A percentile compares a stretch with the other conserved stretches of the same genome.
Evolutionary conservation across 2,113 vertebrate genomes (phyloP).

Genomic region (Saccopteryx bilineata): DNA sequence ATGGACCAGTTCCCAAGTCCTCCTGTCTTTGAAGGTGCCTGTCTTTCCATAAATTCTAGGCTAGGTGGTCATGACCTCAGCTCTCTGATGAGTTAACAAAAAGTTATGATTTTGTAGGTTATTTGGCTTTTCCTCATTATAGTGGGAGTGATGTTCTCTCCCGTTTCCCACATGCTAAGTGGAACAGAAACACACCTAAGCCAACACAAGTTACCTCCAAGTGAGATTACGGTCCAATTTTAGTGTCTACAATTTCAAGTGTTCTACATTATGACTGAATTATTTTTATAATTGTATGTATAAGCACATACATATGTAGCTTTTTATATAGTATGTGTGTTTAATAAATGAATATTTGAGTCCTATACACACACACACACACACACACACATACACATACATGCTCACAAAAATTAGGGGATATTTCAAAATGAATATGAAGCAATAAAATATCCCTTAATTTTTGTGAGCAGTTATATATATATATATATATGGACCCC

Average conservation of each 20-base stretch:
- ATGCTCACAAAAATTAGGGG: too few relatives aligned
- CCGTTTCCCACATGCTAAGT: background rate
- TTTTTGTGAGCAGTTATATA: too few relatives aligned
- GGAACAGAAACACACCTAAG: background rate
- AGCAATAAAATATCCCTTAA: too few relatives aligned
- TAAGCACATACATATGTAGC: background rate
- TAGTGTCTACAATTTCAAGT: background rate
- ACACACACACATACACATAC: background rate
- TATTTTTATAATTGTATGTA: background rate
- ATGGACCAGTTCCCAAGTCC: background rate
- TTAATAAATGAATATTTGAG: background rate
- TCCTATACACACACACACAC: background rate
- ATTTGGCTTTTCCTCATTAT: background rate
- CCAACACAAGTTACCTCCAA: background rate
- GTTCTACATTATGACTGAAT: background rate
- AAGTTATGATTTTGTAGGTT: background rate
- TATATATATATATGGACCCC: constrained; percentile 38
- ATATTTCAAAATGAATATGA: too few relatives aligned
- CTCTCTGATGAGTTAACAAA: background rate
- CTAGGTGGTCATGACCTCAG: background rate
- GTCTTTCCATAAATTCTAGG: background rate
- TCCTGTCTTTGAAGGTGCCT: background rate
- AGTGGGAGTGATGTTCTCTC: background rate
- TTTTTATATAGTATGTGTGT: background rate
- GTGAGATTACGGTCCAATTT: background rate